Conservation (phyloP, 1,140 invertebrate genomes). For the Scaptomyza montana region DNA sequence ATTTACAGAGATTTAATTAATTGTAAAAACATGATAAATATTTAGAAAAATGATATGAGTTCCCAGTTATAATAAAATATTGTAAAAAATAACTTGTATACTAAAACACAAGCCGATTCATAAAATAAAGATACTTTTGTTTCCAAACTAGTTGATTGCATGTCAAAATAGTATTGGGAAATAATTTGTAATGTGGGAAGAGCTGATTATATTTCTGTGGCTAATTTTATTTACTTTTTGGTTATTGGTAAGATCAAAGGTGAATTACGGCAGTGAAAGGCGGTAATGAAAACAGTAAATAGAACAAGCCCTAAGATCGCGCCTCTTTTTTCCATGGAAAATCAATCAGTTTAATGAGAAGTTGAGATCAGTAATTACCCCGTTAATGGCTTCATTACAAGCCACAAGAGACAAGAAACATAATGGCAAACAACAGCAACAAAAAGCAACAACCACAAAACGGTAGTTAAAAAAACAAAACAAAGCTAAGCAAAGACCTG, state of each 20-base stretch:
- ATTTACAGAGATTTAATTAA: too few species aligned
- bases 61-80: too few species aligned
- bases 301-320: conserved; percentile 23
- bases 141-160: conserved; percentile 24
- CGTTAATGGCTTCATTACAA: conserved; percentile 77
- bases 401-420: conserved; percentile 34
- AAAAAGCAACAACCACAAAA: conserved; percentile 34
- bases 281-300: conserved; percentile 9
- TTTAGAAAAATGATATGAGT: too few species aligned
- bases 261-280: conserved; percentile 38
- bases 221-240: conserved; percentile 20
- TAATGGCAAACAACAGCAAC: conserved; percentile 23
- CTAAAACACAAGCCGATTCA: not conserved
- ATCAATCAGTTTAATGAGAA: conserved; percentile 68
- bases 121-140: not conserved
- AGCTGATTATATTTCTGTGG: conserved; percentile 54
- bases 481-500: conserved; percentile 63
- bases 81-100: not conserved
- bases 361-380: conserved; percentile 56
- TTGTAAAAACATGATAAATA: too few species aligned
- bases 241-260: conserved; percentile 44
- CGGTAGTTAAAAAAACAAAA: conserved; percentile 42
- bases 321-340: conserved; percentile 6
- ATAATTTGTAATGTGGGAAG: conserved; percentile 36
- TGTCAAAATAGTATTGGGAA: conserved; percentile 35